phyloP scores from a whole-genome alignment of 2,797 vertebrate species.

The Peromyscus eremicus region DNA sequence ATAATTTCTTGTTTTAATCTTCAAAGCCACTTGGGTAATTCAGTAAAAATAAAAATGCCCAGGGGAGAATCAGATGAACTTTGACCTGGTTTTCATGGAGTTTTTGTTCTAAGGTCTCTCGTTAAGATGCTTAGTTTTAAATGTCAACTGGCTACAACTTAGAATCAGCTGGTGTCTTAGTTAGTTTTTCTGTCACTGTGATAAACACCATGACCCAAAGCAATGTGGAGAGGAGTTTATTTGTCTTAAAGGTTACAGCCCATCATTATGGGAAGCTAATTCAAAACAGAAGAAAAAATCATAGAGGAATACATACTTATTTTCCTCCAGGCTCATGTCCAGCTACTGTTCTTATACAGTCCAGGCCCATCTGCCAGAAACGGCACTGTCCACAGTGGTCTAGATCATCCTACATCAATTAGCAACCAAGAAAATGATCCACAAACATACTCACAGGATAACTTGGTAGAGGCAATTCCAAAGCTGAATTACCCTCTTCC shows the following conservation, averaged over 20 bases:
- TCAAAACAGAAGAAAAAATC: not conserved
- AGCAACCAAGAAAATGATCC: not conserved
- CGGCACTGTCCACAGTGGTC: not conserved
- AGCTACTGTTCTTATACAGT: not conserved
- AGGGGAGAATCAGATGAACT: not conserved
- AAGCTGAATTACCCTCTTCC: not conserved
- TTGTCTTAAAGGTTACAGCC: not conserved
- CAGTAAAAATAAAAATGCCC: not conserved
- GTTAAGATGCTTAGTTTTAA: not conserved
- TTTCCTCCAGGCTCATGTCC: not conserved
- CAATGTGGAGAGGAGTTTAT: not conserved
- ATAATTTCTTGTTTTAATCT: not conserved
- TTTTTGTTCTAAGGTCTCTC: constrained; percentile 15
- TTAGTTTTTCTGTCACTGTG: not conserved
- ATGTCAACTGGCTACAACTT: not conserved
- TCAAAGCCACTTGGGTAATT: not conserved
- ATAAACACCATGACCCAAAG: not conserved
- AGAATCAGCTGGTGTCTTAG: not conserved
- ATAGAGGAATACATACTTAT: not conserved
- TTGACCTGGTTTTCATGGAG: not conserved
- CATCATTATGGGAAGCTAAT: not conserved
- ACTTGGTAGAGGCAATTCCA: not conserved
- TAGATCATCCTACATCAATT: not conserved
- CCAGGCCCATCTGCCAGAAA: not conserved
- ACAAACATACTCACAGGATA: not conserved